phyloP scores from a whole-genome alignment of 2,113 vertebrate genomes.

The Etheostoma cragini region DNA sequence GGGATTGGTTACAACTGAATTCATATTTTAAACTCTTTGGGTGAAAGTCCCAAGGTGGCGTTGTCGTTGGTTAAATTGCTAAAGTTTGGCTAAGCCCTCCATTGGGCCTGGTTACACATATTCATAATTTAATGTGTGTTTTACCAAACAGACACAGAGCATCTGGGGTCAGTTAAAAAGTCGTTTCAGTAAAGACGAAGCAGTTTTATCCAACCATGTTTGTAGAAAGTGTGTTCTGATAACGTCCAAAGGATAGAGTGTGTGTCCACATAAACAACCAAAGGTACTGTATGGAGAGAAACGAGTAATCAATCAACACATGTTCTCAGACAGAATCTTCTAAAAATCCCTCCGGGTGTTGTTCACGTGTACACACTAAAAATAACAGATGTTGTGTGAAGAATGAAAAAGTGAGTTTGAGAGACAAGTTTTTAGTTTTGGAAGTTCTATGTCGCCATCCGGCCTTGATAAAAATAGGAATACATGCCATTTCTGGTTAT shows the following conservation, averaged over 20 bases:
- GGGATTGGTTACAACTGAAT: no score
- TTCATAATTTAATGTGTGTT: background rate
- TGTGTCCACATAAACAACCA: conserved; percentile 2
- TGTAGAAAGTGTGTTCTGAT: background rate
- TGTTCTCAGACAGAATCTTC: background rate
- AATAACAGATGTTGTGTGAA: background rate
- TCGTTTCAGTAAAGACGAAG: background rate
- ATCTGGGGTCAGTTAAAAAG: background rate
- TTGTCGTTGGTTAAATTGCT: no score
- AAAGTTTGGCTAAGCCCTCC: no score
- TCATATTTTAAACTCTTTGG: no score
- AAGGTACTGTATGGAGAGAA: background rate
- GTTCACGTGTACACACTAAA: background rate
- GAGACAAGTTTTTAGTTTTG: background rate
- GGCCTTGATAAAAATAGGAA: background rate
- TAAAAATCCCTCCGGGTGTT: background rate
- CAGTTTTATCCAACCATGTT: background rate
- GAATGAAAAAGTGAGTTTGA: background rate
- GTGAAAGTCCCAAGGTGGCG: no score
- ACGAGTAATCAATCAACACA: background rate
- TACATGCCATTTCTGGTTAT: background rate
- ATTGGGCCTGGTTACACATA: no score
- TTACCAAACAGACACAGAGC: background rate
- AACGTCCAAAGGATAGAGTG: background rate
- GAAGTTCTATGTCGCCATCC: background rate